Evolutionary conservation across 35 echinoderm and acorn worm species (phyloP).

Genomic region (Heliocidaris erythrogramma): DNA sequence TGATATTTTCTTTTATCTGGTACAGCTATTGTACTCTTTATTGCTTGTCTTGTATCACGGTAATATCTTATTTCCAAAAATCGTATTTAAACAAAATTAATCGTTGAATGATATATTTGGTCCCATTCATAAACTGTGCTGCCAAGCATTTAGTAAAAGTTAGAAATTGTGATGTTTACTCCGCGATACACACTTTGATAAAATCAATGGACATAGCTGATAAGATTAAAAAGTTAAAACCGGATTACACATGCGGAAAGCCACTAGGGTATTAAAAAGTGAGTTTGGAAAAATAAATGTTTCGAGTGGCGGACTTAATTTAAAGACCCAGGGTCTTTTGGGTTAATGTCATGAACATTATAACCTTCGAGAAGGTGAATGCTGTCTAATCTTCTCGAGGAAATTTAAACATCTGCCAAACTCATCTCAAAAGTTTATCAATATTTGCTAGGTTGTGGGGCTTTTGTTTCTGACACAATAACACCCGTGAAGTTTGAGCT

Average conservation of each 20-base stretch:
- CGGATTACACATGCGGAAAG: background rate
- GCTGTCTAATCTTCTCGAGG: background rate
- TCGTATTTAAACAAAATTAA: too few species aligned
- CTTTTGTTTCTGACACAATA: background rate
- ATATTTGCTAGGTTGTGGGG: background rate
- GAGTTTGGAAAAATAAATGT: background rate
- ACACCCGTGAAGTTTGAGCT: background rate
- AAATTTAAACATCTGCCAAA: constrained; percentile 3
- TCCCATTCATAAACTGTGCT: background rate
- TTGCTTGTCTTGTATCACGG: too few species aligned
- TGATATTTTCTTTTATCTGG: too few species aligned
- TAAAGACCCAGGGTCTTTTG: background rate
- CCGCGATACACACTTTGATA: background rate
- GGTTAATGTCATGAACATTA: background rate
- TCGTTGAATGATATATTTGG: background rate
- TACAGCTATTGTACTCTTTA: too few species aligned
- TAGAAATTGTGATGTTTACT: background rate
- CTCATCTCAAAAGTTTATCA: background rate
- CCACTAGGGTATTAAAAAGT: background rate
- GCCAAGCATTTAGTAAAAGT: background rate
- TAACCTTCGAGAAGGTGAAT: background rate
- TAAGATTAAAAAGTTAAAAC: background rate
- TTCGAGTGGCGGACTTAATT: background rate
- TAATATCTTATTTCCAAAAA: too few species aligned
- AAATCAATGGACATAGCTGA: background rate